Evolutionary conservation across 1,140 invertebrate genomes (phyloP), one percentile per base, ranked within the genome.

Genomic region (Neodiprion fabricii): DNA sequence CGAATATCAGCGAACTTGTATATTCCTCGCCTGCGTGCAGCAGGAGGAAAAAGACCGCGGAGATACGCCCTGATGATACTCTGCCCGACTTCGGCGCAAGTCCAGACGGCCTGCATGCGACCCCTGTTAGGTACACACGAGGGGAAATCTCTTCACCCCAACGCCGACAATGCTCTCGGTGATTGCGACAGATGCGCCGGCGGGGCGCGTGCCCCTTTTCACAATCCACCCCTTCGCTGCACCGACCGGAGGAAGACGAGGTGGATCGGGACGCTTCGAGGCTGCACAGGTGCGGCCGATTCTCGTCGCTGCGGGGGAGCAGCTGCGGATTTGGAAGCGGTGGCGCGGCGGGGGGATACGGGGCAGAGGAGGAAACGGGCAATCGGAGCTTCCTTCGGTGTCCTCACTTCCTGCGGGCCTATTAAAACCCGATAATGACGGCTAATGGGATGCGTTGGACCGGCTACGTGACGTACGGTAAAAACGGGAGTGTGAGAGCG

Each of bases 181-280:
- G 49, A 76, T 75, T 23, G 79, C 75, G 78, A 80, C 80, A 81
- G 76, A 81, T 80, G 79, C 77, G 71, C 72, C 73, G 75, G 77
- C 71, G 73, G 17, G 14, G 21, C 67, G 72, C 76, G 76, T 80
- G 79, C 80, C 78, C 72, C 78, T 72, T 80, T 80, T 79, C 77
- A 76, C 74, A 76, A 14, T 81, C 77, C 79, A 79, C 79, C 76
- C 75, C 73, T 28, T n/a, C 12, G 40, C 28, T 40, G 28, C 28
- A 40, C 28, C 28, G 28, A 28, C 48, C 48, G 65, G 50, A 47
- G 21, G 69, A 40, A 71, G 71, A 72, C 74, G 72, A 53, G n/a
- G 50, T n/a, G 50, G 50, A 2, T n/a, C 17, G 17, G 17, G 69
- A 21, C 47, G 9, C 53, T 74, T 74, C 73, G 28, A 40, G 28